Conservation (phyloP, 2,888 invertebrate species). For the Xanthorhoe spadicearia region DNA sequence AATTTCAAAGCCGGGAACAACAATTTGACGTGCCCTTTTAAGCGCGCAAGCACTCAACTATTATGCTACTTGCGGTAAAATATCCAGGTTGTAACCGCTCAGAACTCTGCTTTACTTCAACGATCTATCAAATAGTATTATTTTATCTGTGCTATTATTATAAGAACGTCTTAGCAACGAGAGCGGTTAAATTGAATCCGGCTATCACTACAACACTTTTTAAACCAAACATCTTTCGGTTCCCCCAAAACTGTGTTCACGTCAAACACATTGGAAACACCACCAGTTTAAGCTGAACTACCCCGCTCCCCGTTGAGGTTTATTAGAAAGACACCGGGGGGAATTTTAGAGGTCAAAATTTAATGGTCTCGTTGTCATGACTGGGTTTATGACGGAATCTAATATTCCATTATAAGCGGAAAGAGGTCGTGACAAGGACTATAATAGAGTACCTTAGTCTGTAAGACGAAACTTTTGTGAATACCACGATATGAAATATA, state of each 20-base stretch:
- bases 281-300: conserved; percentile 56
- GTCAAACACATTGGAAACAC: conserved; percentile 60
- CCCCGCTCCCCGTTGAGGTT: conserved; percentile 35
- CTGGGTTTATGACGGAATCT: conserved; percentile 71
- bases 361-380: conserved; percentile 60
- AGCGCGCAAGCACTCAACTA: no score
- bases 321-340: conserved; percentile 38
- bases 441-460: conserved; percentile 64
- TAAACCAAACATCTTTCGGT: conserved; percentile 67
- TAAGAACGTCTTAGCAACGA: no score
- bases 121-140: no score
- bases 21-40: no score
- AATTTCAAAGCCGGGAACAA: no score
- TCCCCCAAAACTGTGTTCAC: conserved; percentile 64
- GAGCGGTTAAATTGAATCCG: conserved; percentile 63
- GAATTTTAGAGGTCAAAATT: conserved; percentile 65
- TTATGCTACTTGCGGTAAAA: no score
- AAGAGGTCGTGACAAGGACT: conserved; percentile 63
- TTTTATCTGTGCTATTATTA: no score
- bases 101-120: no score
- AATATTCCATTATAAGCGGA: conserved; percentile 77
- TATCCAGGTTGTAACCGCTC: no score
- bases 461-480: conserved; percentile 35
- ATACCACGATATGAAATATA: conserved; percentile 21
- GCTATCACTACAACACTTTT: conserved; percentile 59